Evolutionary conservation across 2,113 vertebrate genomes (phyloP), one percentile per base, ranked within the genome.

Genomic region (Rhineura floridana): DNA sequence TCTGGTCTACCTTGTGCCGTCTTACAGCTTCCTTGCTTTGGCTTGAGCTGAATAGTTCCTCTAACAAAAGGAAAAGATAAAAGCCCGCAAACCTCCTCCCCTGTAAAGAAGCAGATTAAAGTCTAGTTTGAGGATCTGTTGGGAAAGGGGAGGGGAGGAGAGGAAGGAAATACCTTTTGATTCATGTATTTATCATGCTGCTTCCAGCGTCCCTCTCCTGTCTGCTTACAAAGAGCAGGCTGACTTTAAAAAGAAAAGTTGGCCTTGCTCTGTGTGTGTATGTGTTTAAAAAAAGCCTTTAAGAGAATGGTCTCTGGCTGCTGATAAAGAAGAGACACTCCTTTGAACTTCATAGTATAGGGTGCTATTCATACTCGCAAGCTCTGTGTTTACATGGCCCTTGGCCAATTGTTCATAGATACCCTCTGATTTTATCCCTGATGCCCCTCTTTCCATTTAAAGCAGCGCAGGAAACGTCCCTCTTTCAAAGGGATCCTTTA

Each of bases 401-500:
- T 46, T 73, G 69, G 67, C 78, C 86, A 85, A n/a, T 46, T 19
- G 28, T 85, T 85, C 79, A 73, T 25, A 33, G 30, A 63, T 81
- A 70, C 50, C 63, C 79, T 81, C 79, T 81, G 86, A 48, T 73
- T 62, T 25, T 73, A 33, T 62, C 67, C 76, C 65, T 13, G 17
- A 42, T 55, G 65, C 50, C 28, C 19, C 55, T 50, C 42, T 39
- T 79, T 48, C 52, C 88, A 10, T 44, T 88, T 83, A 62, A 81
- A 88, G 87, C 48, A 81, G 88, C 89, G 62, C 67, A 85, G 86
- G 55, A 72, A 70, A 33, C 79, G 85, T 33, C n/a, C 1, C 59
- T 79, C 75, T 72, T 89, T 89, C 84, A 70, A 89, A 95, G 84
- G 6, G n/a, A n/a, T 21, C 50, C 88, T 83, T 76, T 89, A 81